Base-by-base conservation (phyloP, 2,888 invertebrate genomes). In the Campaea margaritaria region DNA sequence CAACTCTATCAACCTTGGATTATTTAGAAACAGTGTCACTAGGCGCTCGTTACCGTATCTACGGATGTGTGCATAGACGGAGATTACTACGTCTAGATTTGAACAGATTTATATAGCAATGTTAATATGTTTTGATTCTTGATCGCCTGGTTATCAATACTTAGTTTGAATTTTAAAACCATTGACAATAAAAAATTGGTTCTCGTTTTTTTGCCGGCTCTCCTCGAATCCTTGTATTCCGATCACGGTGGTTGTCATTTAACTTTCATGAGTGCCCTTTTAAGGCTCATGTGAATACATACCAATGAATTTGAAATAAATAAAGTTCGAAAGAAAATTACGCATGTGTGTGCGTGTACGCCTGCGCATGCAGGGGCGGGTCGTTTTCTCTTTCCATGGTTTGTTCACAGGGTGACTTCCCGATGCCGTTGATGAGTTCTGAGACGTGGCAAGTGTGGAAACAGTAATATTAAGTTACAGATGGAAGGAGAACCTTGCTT, bases 301-400 rank as follows among this genome's bases (percentile, higher is more conserved):
- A 31, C 2, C 31, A 7, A 1, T 31, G 31, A 31, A n/a, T 39
- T 39, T 39, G 39, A 39, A 39, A 39, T 5, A 13, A 39, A 13
- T 39, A 2, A 36, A 36, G 12, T 3, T n/a, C 12, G 36, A n/a
- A 10, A n/a, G 36, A 36, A 36, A 36, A 12, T 3, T 12, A 36
- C 36, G 39, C 14, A 12, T 39, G 36, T 14, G 14, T 13, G 5
- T 13, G n/a, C 9, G 28, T 8, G 56, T 61, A 69, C 65, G 73
- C 62, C 46, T 48, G 72, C 67, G 65, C 64, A 70, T 52, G 65
- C 62, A 64, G 55, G 64, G 64, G 58, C 69, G 41, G 70, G 60
- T 57, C 70, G 80, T 78, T 87, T 86, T 88, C 85, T 83, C 79
- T 86, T 85, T 82, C 80, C 85, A 86, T 52, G 84, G 77, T 73